A percentile compares a stretch with the other conserved stretches of the same genome.
These are phyloP conservation scores for Papilio aristodemus DNA, from an alignment of 1,140 invertebrate genomes.

Conservation along the genomic window DNA sequence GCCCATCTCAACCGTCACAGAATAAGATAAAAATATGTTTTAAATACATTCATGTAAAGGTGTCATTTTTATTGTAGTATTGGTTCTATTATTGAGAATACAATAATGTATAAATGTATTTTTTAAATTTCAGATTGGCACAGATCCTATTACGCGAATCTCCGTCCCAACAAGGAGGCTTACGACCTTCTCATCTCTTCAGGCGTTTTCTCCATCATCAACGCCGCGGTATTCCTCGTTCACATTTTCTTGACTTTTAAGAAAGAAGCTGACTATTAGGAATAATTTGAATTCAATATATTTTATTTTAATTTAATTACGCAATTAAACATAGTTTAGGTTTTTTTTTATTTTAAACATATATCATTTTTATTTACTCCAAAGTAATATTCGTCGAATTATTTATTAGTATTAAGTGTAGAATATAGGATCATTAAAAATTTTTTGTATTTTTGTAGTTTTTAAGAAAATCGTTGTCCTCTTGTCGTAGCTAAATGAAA, in stretches of 20 bases:
- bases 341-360: constrained; percentile 39
- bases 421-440: neutral
- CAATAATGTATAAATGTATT: too few species aligned
- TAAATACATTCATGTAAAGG: too few species aligned
- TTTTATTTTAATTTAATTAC: constrained; percentile 33
- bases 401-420: constrained; percentile 1
- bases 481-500: constrained; percentile 26
- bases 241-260: constrained; percentile 72
- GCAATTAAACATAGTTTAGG: constrained; percentile 32
- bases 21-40: too few species aligned
- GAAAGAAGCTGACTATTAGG: constrained; percentile 70
- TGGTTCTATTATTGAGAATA: too few species aligned
- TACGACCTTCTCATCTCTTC: constrained; percentile 74
- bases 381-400: constrained; percentile 47
- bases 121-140: constrained; percentile 68
- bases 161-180: constrained; percentile 70
- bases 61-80: too few species aligned
- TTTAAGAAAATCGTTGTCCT: constrained; percentile 17
- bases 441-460: neutral
- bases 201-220: constrained; percentile 67
- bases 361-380: constrained; percentile 61
- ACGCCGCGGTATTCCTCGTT: constrained; percentile 65
- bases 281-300: too few species aligned
- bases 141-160: constrained; percentile 69
- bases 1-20: too few species aligned